Percentiles rank a stretch among this genome's conserved stretches.
These are phyloP conservation scores for Orchestia grillus DNA, from an alignment of 1,140 invertebrate genomes.

Conservation along the genomic window DNA sequence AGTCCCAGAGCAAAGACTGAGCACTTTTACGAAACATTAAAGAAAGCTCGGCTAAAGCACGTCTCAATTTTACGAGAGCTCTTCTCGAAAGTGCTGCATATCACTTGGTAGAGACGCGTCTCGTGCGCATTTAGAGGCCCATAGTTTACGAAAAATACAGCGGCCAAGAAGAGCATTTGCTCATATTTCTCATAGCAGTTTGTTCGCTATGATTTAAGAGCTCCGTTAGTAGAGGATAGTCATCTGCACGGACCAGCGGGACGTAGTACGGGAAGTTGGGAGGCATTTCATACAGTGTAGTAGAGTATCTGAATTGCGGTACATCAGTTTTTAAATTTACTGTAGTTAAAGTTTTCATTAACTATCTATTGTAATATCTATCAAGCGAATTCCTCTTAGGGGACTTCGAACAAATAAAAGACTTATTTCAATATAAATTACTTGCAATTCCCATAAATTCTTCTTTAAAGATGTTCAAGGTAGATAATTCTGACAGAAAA, in stretches of 20 bases:
- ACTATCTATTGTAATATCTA: too few relatives aligned
- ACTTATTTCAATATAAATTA: too few relatives aligned
- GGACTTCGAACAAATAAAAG: too few relatives aligned
- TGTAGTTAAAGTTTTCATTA: neutral
- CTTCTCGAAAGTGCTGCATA: neutral
- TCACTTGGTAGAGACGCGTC: neutral
- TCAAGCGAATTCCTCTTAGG: too few relatives aligned
- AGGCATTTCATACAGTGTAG: neutral
- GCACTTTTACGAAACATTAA: neutral
- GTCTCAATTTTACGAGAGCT: neutral
- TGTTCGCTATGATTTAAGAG: neutral
- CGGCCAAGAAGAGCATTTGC: neutral
- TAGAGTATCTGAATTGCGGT: neutral
- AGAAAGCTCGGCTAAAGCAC: neutral
- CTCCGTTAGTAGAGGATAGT: neutral
- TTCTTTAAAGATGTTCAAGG: too few relatives aligned
- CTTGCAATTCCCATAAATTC: too few relatives aligned
- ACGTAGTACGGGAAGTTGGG: neutral
- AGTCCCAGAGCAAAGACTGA: neutral
- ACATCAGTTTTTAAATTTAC: neutral
- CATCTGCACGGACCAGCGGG: neutral
- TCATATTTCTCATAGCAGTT: too few relatives aligned
- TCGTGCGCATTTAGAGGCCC: neutral
- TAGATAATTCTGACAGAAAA: too few relatives aligned
- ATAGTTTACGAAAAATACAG: neutral